Percentiles rank a stretch among this genome's conserved stretches.
These are phyloP conservation scores for Nasonovia ribisnigri DNA, from an alignment of 2,888 invertebrate genomes.

Conservation along the genomic window DNA sequence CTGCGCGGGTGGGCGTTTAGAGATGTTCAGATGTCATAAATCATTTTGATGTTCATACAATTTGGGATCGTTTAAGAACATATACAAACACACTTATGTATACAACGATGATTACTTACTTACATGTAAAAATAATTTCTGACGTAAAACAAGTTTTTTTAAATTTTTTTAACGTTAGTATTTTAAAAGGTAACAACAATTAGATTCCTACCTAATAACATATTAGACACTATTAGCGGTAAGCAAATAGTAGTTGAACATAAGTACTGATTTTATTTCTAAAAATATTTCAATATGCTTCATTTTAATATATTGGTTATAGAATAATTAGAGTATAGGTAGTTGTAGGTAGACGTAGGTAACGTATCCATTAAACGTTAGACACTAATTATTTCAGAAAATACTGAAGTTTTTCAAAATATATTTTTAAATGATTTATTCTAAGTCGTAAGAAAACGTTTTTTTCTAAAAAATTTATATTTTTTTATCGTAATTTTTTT, in stretches of 20 bases:
- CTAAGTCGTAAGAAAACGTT: too few species aligned
- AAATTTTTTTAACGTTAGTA: background rate
- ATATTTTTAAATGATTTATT: too few species aligned
- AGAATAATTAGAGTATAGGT: background rate
- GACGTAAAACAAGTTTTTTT: background rate
- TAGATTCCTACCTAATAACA: background rate
- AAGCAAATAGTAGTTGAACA: background rate
- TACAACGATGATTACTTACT: background rate
- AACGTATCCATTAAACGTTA: too few species aligned
- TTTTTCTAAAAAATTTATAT: too few species aligned
- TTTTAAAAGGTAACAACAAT: background rate
- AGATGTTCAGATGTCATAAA: slow-evolving; percentile 42
- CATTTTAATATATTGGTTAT: background rate
- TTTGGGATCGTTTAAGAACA: slow-evolving; percentile 43
- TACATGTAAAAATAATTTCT: slow-evolving; percentile 30
- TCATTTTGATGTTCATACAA: slow-evolving; percentile 49
- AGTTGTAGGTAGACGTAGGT: background rate
- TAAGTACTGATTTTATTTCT: background rate
- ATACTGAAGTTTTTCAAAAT: too few species aligned
- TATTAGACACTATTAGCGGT: background rate
- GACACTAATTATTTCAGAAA: too few species aligned
- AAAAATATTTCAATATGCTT: background rate
- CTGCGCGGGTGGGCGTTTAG: slow-evolving; percentile 29
- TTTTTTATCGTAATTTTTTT: too few species aligned
- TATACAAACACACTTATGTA: background rate